Evolutionary conservation across 2,113 vertebrate species (phyloP).

Genomic region (Istiophorus platypterus): DNA sequence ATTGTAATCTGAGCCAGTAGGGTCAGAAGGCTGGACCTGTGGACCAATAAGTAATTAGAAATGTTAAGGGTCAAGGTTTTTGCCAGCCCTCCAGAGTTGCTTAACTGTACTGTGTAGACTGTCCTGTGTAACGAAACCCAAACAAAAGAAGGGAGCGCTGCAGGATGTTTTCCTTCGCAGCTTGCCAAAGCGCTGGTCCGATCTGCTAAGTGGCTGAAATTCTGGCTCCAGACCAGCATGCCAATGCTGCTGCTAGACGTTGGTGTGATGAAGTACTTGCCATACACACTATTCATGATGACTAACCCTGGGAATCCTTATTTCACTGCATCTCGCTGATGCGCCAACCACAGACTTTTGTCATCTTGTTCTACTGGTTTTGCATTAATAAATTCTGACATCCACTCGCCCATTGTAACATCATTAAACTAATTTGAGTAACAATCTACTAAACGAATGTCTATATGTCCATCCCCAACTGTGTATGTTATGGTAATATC

Average conservation of each 20-base stretch:
- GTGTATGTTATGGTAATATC: not conserved
- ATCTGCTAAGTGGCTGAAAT: slow-evolving; percentile 34
- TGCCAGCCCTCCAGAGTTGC: slow-evolving; percentile 9
- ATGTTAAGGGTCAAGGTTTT: slow-evolving; percentile 40
- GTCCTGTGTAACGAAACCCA: slow-evolving; percentile 17
- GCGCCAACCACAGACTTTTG: not conserved
- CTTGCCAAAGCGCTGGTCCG: slow-evolving; percentile 32
- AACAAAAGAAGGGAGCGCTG: slow-evolving; percentile 37
- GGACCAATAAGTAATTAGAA: slow-evolving; percentile 51
- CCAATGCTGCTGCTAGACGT: slow-evolving; percentile 11
- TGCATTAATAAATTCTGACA: slow-evolving; percentile 1
- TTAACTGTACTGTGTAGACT: slow-evolving; percentile 23
- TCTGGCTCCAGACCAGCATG: slow-evolving; percentile 34
- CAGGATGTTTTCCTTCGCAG: slow-evolving; percentile 26
- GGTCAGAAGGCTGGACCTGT: not conserved
- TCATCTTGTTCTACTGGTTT: not conserved
- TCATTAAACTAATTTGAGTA: not conserved
- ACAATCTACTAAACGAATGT: not conserved
- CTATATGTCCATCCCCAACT: not conserved
- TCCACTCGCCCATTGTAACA: not conserved
- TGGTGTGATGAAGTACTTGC: slow-evolving; percentile 7
- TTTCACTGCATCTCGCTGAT: slow-evolving; percentile 27
- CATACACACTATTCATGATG: not conserved
- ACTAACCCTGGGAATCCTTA: slow-evolving; percentile 36
- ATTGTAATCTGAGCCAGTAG: slow-evolving; percentile 38